A percentile compares a stretch with the other conserved stretches of the same genome.
Evolutionary conservation across 2,797 vertebrate species (phyloP).

Genomic region (Parauchenoglanis punctatus): DNA sequence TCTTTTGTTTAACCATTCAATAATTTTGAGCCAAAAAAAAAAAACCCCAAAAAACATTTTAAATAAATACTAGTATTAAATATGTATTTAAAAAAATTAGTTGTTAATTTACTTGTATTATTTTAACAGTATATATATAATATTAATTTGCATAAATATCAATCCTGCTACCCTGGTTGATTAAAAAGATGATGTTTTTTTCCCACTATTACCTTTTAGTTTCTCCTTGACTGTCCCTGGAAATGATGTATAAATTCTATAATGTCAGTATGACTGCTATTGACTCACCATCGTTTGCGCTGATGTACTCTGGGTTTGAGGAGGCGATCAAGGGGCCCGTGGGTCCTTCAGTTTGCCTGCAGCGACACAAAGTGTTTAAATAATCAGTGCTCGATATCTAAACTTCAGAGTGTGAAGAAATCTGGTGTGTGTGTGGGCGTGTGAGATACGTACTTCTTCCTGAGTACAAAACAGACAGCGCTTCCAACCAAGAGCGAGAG

Average conservation of each 20-base stretch:
- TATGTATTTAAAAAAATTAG: not conserved
- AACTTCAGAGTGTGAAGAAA: not conserved
- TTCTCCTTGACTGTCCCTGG: not conserved
- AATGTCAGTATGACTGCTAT: not conserved
- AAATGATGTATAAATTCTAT: not conserved
- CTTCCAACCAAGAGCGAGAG: slow-evolving; percentile 80
- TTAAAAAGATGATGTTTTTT: not conserved
- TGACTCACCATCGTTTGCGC: slow-evolving; percentile 86
- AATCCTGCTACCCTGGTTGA: not conserved
- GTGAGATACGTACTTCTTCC: slow-evolving; percentile 82
- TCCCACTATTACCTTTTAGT: not conserved
- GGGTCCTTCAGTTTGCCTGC: slow-evolving; percentile 90
- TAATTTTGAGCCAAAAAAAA: not conserved
- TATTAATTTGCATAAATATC: not conserved
- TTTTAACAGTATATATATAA: not conserved
- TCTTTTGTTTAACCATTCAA: not conserved
- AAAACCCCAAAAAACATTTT: too few species aligned
- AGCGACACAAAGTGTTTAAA: slow-evolving; percentile 28
- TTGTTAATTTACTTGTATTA: not conserved
- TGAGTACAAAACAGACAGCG: slow-evolving; percentile 81
- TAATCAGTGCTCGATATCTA: not conserved
- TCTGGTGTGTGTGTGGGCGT: not conserved
- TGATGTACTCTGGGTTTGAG: slow-evolving; percentile 96
- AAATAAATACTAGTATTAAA: too few species aligned
- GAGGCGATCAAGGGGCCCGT: slow-evolving; percentile 92